A percentile compares a stretch with the other conserved stretches of the same genome.
phyloP scores from a whole-genome alignment of 2,888 invertebrate species.

The Frankliniella intonsa region DNA sequence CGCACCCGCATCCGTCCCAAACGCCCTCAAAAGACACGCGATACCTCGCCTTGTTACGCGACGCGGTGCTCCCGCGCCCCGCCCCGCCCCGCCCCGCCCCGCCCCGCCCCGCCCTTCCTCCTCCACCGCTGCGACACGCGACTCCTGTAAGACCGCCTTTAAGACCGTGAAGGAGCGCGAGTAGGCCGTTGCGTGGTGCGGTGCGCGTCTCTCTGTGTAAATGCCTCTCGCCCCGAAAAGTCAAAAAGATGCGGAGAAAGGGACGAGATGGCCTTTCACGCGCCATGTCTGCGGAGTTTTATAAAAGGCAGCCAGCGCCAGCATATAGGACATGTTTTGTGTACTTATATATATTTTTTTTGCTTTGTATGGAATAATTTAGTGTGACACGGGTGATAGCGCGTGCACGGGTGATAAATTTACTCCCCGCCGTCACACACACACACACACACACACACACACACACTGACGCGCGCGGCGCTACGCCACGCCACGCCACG shows the following conservation, averaged over 20 bases:
- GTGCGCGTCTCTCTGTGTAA: neutral
- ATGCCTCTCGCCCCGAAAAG: neutral
- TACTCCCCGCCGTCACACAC: neutral
- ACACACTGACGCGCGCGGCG: neutral
- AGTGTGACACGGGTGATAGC: constrained; percentile 18
- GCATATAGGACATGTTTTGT: neutral
- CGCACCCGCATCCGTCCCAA: too few relatives aligned
- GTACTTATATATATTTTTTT: neutral
- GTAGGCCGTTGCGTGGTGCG: neutral
- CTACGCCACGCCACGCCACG: too few relatives aligned
- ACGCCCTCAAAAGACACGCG: too few relatives aligned
- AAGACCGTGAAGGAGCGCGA: neutral
- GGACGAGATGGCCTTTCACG: neutral
- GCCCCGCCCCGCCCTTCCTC: neutral
- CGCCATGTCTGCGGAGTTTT: neutral
- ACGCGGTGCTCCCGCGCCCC: too few relatives aligned
- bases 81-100: neutral
- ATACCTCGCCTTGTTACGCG: too few relatives aligned
- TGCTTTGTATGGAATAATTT: constrained; percentile 18
- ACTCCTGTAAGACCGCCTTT: neutral
- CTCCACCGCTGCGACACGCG: neutral
- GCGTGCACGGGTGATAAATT: constrained; percentile 6
- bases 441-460: neutral
- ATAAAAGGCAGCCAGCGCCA: neutral
- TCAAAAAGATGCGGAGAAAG: neutral